phyloP scores from a whole-genome alignment of 2,888 invertebrate genomes.

The Dermolepida albohirtum region DNA sequence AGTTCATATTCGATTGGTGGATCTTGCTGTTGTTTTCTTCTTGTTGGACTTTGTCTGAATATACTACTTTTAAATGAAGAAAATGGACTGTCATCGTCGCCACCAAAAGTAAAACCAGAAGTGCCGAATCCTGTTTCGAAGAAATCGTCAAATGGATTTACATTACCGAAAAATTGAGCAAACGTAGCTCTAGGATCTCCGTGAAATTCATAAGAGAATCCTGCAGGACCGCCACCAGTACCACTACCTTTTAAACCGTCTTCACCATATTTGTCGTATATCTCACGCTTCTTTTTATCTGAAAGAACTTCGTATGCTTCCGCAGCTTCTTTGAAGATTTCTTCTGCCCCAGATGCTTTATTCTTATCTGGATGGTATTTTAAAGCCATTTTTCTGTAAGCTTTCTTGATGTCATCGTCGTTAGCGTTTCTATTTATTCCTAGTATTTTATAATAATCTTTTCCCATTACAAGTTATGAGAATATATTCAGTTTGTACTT shows the following conservation, averaged over 20 bases:
- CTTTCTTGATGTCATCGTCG: slow-evolving; percentile 97
- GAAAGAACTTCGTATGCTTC: slow-evolving; percentile 97
- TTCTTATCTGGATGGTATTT: slow-evolving; percentile 99
- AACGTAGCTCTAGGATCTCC: slow-evolving; percentile 96
- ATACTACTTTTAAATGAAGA: slow-evolving; percentile 63
- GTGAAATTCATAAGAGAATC: slow-evolving; percentile 87
- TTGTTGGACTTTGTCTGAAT: slow-evolving; percentile 67
- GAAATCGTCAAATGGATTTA: slow-evolving; percentile 90
- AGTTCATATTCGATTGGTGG: slow-evolving; percentile 91
- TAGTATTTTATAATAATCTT: slow-evolving; percentile 95
- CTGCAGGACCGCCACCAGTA: slow-evolving; percentile 66
- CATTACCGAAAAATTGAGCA: slow-evolving; percentile 94
- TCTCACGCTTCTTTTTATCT: slow-evolving; percentile 92
- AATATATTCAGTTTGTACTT: no score
- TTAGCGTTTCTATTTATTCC: slow-evolving; percentile 85
- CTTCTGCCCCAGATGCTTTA: slow-evolving; percentile 91
- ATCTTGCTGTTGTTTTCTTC: slow-evolving; percentile 78
- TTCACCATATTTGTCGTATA: slow-evolving; percentile 92
- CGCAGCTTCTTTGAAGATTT: slow-evolving; percentile 93
- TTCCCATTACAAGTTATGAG: slow-evolving; percentile 77
- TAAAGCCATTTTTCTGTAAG: slow-evolving; percentile 92
- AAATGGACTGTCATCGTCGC: slow-evolving; percentile 74
- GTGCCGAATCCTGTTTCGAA: slow-evolving; percentile 75
- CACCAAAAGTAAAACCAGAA: slow-evolving; percentile 68
- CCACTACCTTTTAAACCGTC: slow-evolving; percentile 87